These are phyloP conservation scores for Calephelis nemesis DNA, from an alignment of 1,140 invertebrate genomes.

Conservation along the genomic window DNA sequence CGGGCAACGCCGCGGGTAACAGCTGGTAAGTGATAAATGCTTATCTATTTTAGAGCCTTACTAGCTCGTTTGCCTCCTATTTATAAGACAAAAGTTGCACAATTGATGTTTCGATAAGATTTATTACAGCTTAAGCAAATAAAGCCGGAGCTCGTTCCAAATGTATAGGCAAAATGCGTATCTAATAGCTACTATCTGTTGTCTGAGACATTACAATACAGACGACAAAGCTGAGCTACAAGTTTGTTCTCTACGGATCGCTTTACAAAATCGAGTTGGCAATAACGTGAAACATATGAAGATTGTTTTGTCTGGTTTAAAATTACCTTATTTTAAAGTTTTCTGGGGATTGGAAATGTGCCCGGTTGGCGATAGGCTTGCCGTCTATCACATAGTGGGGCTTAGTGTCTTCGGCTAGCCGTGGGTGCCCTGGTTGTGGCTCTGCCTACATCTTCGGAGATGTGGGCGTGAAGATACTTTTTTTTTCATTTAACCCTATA, in stretches of 20 bases:
- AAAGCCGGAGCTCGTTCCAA: neutral
- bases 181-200: neutral
- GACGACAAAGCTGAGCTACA: constrained; percentile 5
- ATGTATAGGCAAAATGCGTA: neutral
- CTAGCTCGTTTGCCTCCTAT: neutral
- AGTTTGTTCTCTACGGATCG: constrained; percentile 8
- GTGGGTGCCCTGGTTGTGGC: too few species aligned
- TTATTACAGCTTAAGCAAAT: neutral
- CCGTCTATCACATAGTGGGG: too few species aligned
- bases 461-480: too few species aligned
- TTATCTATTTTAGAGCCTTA: too few species aligned
- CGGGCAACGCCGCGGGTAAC: too few species aligned
- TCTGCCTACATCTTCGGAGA: too few species aligned
- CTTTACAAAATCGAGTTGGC: constrained; percentile 6
- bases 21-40: too few species aligned
- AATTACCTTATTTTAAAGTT: neutral
- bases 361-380: too few species aligned
- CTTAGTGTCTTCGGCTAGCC: too few species aligned
- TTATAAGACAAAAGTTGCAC: neutral
- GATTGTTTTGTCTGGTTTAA: neutral
- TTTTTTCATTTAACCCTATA: too few species aligned
- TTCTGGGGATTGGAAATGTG: too few species aligned
- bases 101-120: neutral
- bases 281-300: constrained; percentile 4
- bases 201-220: constrained; percentile 2